These are phyloP conservation scores for Pluvianellus socialis DNA, from an alignment of 2,113 vertebrate species.

Conservation along the genomic window DNA sequence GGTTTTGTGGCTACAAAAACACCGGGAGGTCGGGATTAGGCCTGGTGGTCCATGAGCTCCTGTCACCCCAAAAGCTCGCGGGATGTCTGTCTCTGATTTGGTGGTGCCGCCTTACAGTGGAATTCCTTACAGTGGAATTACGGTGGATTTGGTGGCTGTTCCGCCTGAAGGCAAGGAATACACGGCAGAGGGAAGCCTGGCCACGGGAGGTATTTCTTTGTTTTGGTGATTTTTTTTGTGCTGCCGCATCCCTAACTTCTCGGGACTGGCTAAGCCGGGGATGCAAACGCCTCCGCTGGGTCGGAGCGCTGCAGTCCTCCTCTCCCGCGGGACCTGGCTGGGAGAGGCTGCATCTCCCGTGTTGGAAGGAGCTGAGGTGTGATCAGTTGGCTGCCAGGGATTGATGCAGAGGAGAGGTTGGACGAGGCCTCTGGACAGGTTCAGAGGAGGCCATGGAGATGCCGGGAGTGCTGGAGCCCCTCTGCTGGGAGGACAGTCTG, in stretches of 20 bases:
- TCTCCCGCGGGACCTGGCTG: not conserved
- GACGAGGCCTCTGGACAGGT: too few species aligned
- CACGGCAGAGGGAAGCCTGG: not conserved
- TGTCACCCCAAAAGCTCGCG: not conserved
- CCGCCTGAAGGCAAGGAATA: not conserved
- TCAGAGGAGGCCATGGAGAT: too few species aligned
- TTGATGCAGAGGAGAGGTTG: not conserved
- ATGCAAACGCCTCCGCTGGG: not conserved
- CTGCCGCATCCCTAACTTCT: not conserved
- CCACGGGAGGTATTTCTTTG: not conserved
- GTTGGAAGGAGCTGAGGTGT: not conserved
- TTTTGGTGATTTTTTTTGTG: not conserved
- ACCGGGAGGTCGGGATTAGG: fast-evolving
- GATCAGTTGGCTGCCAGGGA: not conserved
- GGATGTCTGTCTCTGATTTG: not conserved
- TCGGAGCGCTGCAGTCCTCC: not conserved
- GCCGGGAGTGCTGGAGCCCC: too few species aligned
- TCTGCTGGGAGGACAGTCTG: too few species aligned
- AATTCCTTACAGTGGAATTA: too few species aligned
- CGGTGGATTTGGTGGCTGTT: fast-evolving
- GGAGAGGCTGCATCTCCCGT: not conserved
- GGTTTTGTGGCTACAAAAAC: not conserved
- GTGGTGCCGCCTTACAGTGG: not conserved
- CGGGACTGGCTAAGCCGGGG: not conserved
- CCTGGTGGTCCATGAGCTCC: not conserved